Base-by-base conservation (phyloP, 2,888 invertebrate genomes). In the Hymenopus coronatus region DNA sequence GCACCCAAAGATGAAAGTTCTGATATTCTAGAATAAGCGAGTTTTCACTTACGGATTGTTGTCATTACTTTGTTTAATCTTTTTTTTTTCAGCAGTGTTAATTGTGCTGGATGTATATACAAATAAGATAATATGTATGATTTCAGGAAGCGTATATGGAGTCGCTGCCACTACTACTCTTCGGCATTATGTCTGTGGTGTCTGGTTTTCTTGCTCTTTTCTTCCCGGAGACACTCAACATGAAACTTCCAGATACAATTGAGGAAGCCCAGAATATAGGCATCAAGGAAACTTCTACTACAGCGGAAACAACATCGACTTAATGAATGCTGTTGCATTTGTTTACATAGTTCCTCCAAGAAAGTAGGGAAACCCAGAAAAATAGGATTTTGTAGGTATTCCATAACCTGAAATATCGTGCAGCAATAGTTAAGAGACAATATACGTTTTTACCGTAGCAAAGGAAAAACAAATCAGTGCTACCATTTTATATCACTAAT, bases 161-260 rank as follows among this genome's bases (percentile, higher is more conserved):
- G 40, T 92, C 94, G 2, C 93, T 96, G 92, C 96, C 96, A 2
- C 94, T 96, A 3, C 93, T 96, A 70, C 94, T 96, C 88, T 96
- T 96, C 91, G 95, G 96, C 0, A 93, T 92, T 2, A 95, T 96
- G 94, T 95, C 95, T 85, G 91, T 95, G 7, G 92, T 95, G 85
- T 96, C 96, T 83, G 95, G 95, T 27, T 90, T 94, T n/a, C 92
- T 96, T 89, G 95, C 96, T 0, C 92, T 96, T 28, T 93, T 95
- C 91, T 95, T 96, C 89, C 97, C 97, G 0, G 97, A 97, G 92
- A 97, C 97, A 0, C 93, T 95, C 88, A 96, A 96, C 91, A 94
- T 94, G 90, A 95, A 95, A 91, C 92, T 94, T 86, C 94, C 94
- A 15, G 96, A 97, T 93, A 96, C 96, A 2, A 95, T 96, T 30